Conservation (phyloP, 2,797 vertebrate species). For the Anguilla anguilla region DNA sequence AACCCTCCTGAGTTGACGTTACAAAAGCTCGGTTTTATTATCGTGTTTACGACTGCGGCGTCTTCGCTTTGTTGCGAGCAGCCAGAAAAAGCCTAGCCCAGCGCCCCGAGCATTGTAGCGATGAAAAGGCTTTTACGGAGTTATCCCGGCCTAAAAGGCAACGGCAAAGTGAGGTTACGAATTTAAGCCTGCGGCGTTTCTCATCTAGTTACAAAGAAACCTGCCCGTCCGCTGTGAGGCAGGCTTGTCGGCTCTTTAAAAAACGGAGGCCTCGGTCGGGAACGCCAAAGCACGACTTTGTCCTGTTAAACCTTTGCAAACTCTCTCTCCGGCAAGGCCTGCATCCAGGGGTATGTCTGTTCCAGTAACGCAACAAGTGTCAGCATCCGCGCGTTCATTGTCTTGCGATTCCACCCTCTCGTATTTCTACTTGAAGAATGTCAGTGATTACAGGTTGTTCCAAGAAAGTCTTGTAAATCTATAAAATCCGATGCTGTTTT, state of each 20-base stretch:
- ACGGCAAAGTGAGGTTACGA: background rate
- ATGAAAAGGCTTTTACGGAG: conserved; percentile 15
- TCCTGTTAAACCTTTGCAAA: background rate
- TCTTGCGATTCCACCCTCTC: background rate
- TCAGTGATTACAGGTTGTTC: conserved; percentile 38
- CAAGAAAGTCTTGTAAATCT: conserved; percentile 33
- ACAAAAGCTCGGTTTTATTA: background rate
- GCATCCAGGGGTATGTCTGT: background rate
- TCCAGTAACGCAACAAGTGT: background rate
- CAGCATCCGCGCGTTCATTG: background rate
- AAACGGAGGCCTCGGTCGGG: background rate
- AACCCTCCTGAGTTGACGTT: background rate
- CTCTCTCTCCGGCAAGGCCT: background rate
- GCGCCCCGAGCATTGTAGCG: conserved; percentile 19
- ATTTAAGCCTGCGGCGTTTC: conserved; percentile 21
- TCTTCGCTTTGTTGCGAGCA: conserved; percentile 5
- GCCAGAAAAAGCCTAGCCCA: conserved; percentile 14
- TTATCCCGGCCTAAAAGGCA: conserved; percentile 8
- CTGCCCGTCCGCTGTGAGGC: background rate
- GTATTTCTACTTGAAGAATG: conserved; percentile 17
- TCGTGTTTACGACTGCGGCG: background rate
- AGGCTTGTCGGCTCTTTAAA: background rate
- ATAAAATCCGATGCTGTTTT: conserved; percentile 31
- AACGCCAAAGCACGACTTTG: background rate
- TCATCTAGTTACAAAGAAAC: conserved; percentile 20